Evolutionary conservation across 2,888 invertebrate species (phyloP).

Genomic region (Tetanocera ferruginea): DNA sequence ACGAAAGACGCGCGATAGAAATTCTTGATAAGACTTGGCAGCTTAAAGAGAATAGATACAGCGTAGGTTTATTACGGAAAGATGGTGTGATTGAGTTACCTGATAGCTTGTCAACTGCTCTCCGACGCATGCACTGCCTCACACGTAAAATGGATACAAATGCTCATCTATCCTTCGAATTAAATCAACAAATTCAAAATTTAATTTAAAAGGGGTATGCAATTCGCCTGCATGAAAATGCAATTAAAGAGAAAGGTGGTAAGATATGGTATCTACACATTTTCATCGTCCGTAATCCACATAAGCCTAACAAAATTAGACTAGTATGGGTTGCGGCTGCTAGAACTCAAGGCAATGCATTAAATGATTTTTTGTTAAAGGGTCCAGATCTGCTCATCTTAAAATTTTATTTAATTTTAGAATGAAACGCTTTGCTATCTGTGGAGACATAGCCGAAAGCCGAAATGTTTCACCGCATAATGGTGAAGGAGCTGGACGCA

Average conservation of each 20-base stretch:
- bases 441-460: conserved; percentile 34
- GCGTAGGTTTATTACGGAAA: conserved; percentile 37
- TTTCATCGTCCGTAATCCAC: conserved; percentile 29
- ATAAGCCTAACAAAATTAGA: conserved; percentile 39
- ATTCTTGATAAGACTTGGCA: conserved; percentile 30
- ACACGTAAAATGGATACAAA: too few relatives aligned
- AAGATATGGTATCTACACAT: not conserved
- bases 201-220: too few relatives aligned
- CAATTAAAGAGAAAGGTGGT: too few relatives aligned
- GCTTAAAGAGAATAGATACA: conserved; percentile 28
- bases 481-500: conserved; percentile 27
- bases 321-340: conserved; percentile 40
- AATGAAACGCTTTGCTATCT: conserved; percentile 24
- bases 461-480: conserved; percentile 43
- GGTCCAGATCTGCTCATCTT: conserved; percentile 36
- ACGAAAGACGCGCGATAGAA: conserved; percentile 27
- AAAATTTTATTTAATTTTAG: conserved; percentile 38
- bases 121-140: too few relatives aligned
- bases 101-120: conserved; percentile 32
- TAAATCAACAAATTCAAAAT: too few relatives aligned
- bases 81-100: conserved; percentile 23
- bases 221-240: too few relatives aligned
- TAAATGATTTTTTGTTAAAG: conserved; percentile 39
- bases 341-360: not conserved
- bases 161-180: too few relatives aligned